Conservation (phyloP, 2,113 vertebrate species). For the Actenoides lindsayi region DNA sequence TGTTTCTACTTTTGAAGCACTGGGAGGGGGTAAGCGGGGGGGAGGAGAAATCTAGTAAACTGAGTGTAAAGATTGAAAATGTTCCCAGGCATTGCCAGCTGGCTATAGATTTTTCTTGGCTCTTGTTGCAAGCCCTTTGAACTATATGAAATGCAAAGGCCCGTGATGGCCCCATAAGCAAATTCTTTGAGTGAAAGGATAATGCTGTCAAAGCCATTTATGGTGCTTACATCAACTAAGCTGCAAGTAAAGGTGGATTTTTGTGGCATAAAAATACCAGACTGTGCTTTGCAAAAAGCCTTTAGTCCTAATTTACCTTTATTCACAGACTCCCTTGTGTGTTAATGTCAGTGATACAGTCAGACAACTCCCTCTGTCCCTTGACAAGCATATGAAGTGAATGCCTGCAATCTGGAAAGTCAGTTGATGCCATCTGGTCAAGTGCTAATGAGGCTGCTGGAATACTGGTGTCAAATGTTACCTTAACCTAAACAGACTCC, state of each 20-base stretch:
- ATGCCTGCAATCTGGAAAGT: constrained; percentile 60
- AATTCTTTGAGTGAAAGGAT: constrained; percentile 2
- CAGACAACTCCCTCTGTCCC: constrained; percentile 27
- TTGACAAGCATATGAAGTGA: constrained; percentile 22
- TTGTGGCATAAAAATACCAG: background rate
- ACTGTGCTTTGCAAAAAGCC: background rate
- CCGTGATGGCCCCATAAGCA: background rate
- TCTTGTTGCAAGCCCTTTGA: constrained; percentile 38
- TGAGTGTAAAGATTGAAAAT: background rate
- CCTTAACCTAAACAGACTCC: constrained; percentile 16
- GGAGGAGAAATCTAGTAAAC: background rate
- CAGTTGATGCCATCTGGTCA: constrained; percentile 62
- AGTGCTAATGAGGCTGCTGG: constrained; percentile 49
- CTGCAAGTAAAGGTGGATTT: constrained; percentile 5
- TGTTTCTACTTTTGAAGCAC: background rate
- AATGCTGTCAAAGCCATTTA: background rate
- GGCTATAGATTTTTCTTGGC: constrained; percentile 52
- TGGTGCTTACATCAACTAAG: background rate
- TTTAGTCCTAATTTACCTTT: background rate
- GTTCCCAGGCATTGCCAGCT: constrained; percentile 49
- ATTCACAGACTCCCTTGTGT: background rate
- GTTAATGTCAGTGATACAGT: constrained; percentile 12
- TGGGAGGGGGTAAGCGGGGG: background rate
- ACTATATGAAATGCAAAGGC: constrained; percentile 17
- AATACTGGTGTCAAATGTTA: constrained; percentile 42